Evolutionary conservation across 2,888 invertebrate species (phyloP).

Genomic region (Crocallis elinguaria): DNA sequence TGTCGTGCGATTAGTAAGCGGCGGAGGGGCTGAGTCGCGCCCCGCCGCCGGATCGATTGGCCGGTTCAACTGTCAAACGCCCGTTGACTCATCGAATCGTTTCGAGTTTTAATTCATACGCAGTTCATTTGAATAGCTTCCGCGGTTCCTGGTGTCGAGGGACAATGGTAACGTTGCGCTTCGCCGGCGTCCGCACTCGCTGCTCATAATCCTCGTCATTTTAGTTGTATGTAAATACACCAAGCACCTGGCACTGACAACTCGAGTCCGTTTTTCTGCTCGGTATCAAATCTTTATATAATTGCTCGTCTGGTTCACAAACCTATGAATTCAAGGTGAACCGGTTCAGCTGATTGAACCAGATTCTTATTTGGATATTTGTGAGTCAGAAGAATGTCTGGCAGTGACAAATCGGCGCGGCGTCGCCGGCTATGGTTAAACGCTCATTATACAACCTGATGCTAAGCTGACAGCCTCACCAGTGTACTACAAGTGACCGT

Average conservation of each 20-base stretch:
- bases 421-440: conserved; percentile 36
- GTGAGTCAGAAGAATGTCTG: conserved; percentile 43
- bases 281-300: conserved; percentile 33
- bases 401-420: conserved; percentile 34
- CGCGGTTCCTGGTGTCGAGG: conserved; percentile 38
- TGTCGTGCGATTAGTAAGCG: conserved; percentile 46
- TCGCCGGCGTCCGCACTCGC: background rate
- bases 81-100: conserved; percentile 78
- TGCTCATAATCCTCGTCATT: conserved; percentile 12
- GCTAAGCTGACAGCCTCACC: conserved; percentile 27
- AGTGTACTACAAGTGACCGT: conserved; percentile 24
- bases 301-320: conserved; percentile 22
- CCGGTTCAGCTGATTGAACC: conserved; percentile 37
- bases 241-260: conserved; percentile 46
- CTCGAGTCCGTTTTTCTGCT: conserved; percentile 39
- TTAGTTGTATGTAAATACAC: conserved; percentile 44
- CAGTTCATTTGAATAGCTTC: conserved; percentile 54
- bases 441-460: conserved; percentile 33
- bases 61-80: conserved; percentile 76
- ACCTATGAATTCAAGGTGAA: conserved; percentile 42
- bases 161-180: conserved; percentile 43
- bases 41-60: conserved; percentile 79
- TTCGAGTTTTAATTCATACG: conserved; percentile 69
- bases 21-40: conserved; percentile 56
- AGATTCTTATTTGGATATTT: conserved; percentile 41